These are phyloP conservation scores for Zoanthus solanderi DNA, from an alignment of 92 coral and sea anemone species.

Conservation along the genomic window DNA sequence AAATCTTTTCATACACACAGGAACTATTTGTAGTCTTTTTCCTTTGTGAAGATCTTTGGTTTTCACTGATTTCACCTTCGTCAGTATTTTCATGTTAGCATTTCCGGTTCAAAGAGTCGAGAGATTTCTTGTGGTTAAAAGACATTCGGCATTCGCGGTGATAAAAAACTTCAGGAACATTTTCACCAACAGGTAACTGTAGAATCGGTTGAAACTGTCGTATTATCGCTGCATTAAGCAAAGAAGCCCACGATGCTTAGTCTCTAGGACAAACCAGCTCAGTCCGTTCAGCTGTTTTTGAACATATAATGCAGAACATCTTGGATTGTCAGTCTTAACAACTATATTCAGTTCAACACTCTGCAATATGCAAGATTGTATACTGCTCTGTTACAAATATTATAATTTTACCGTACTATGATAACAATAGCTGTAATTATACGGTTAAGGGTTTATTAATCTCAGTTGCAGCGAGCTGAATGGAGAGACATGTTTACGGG, in stretches of 20 bases:
- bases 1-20: slow-evolving; percentile 55
- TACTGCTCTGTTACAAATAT: not conserved
- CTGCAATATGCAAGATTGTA: not conserved
- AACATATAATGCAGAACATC: slow-evolving; percentile 45
- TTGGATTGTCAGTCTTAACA: slow-evolving; percentile 14
- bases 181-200: slow-evolving; percentile 38
- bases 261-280: slow-evolving; percentile 56
- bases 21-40: slow-evolving; percentile 44
- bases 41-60: slow-evolving; percentile 51
- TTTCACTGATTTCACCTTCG: slow-evolving; percentile 32
- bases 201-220: slow-evolving; percentile 49
- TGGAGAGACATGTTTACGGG: not conserved
- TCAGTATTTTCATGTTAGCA: slow-evolving; percentile 26
- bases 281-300: slow-evolving; percentile 29
- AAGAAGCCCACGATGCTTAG: slow-evolving; percentile 50
- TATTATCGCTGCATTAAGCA: slow-evolving; percentile 51
- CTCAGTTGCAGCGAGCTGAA: slow-evolving; percentile 8
- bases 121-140: slow-evolving; percentile 41
- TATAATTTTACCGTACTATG: not conserved
- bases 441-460: not conserved
- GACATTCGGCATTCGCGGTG: slow-evolving; percentile 40
- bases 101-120: slow-evolving; percentile 5
- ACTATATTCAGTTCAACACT: not conserved
- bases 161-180: slow-evolving; percentile 49
- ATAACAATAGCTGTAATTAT: no score